Base-by-base conservation (phyloP, 2,797 vertebrate species). In the Botia almorhae region DNA sequence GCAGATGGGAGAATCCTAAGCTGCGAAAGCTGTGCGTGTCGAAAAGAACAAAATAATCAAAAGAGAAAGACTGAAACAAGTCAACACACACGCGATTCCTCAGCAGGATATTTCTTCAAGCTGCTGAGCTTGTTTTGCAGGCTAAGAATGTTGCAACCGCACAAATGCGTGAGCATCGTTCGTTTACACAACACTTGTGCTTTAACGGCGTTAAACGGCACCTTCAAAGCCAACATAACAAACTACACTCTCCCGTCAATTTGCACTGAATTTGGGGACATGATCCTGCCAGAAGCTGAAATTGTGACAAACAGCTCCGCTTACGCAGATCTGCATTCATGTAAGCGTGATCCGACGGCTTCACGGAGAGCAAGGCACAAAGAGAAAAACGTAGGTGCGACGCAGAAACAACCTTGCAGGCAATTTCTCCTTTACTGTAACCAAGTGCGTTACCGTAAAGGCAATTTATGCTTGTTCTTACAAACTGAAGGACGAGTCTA, bases 171-270 rank as follows among this genome's bases (percentile, higher is more conserved):
- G 65, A 69, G 64, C 36, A 48, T 58, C 75, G 12, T 36, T 10
- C 3, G 17, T 60, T 77, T 58, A 58, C 21, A 69, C 75, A 56
- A 69, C 7, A 76, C 50, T 76, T 76, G 63, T 68, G 63, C 74
- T 76, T 76, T 13, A 17, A 16, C 17, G 4, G 8, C 19, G 16
- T 50, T 50, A 51, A 64, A 33, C 26, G 16, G 43, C 29, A 53
- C 4, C 74, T 55, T 68, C 50, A 19, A 58, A 56, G 19, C 19
- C 23, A 58, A 53, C 43, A 50, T 29, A 65, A 64, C 36, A 56
- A 68, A 77, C 39, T 16, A 33, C 17, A 3, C 53, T 48, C 51
- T 68, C 16, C 51, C 8, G 26, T 68, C 33, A 68, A 23, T 76
- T 69, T 29, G 46, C 48, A 76, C 50, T 76, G 50, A 76, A 55